Evolutionary conservation across 2,797 vertebrate species (phyloP), one percentile per base, ranked within the genome.

Genomic region (Podargus strigoides): DNA sequence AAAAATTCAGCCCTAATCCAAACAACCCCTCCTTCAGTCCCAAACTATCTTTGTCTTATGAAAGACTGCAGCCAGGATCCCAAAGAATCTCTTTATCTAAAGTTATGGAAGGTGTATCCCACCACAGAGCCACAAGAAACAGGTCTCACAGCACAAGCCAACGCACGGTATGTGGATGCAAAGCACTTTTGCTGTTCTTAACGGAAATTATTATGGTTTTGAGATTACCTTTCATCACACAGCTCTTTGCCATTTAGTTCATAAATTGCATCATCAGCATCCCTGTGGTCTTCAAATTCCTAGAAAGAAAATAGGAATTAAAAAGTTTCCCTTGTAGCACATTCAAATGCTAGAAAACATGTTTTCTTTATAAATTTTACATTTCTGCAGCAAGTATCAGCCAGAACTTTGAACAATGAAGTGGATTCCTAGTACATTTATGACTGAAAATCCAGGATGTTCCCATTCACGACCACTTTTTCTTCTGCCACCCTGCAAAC

Each of bases 231-330:
- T 98, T 99, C 99, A 97, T 98, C 99, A 95, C 99, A 99, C 78
- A 99, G 64, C 73, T 99, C 99, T 97, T 99, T 99, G 44, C 99
- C 99, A 58, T 99, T 99, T 63, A 99, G 91, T 96, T 99, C 99
- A 60, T 99, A 99, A 75, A 99, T 99, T 0, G 99, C 99, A 95
- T 99, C 99, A 94, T 99, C 99, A 36, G 99, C 99, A 95, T 99
- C 99, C 96, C 99, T 98, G 95, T 99, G 98, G 96, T 99, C 99
- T 91, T 99, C 99, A 21, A 99, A 99, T 84, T 99, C 99, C 99
- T 99, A 95, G 21, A 39, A 67, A 82, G 49, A 76, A 87, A 68
- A 85, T 0, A 55, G 6, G 13, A 94, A 67, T 78, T 60, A 60
- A 44, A 34, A 59, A 26, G 1, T 87, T 92, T 84, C 44, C 59